Evolutionary conservation across 2,113 vertebrate species (phyloP).

Genomic region (Anoplopoma fimbria): DNA sequence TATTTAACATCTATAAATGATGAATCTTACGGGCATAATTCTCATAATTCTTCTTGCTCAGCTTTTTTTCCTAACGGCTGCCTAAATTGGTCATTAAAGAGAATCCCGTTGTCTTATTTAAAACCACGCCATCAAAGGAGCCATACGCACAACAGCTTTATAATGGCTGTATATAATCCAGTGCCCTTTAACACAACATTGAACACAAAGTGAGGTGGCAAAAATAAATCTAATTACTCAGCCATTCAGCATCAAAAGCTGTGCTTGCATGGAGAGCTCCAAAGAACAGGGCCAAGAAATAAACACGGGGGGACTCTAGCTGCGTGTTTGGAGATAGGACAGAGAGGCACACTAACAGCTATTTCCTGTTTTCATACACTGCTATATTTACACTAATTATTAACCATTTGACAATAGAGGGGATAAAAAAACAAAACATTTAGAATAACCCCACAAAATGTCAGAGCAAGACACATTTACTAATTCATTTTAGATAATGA

Average conservation of each 20-base stretch:
- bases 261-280: slow-evolving; percentile 50
- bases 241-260: slow-evolving; percentile 71
- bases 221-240: slow-evolving; percentile 80
- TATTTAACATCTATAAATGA: slow-evolving; percentile 50
- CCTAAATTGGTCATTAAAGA: slow-evolving; percentile 67
- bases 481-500: slow-evolving; percentile 51
- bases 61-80: slow-evolving; percentile 42
- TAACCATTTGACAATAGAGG: slow-evolving; percentile 38
- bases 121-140: slow-evolving; percentile 64
- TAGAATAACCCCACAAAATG: slow-evolving; percentile 18
- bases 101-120: slow-evolving; percentile 61
- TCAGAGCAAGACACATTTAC: slow-evolving; percentile 3
- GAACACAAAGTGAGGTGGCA: slow-evolving; percentile 76
- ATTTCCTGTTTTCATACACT: slow-evolving; percentile 46
- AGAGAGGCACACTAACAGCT: slow-evolving; percentile 35
- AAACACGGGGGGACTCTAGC: slow-evolving; percentile 55
- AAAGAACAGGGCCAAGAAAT: slow-evolving; percentile 62
- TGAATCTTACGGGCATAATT: slow-evolving; percentile 40
- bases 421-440: neutral
- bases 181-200: slow-evolving; percentile 75
- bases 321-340: slow-evolving; percentile 59
- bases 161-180: slow-evolving; percentile 73
- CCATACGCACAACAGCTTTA: slow-evolving; percentile 70
- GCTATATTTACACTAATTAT: slow-evolving; percentile 63
- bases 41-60: slow-evolving; percentile 26